Evolutionary conservation across 2,888 invertebrate genomes (phyloP).

Genomic region (Chrysolina americana): DNA sequence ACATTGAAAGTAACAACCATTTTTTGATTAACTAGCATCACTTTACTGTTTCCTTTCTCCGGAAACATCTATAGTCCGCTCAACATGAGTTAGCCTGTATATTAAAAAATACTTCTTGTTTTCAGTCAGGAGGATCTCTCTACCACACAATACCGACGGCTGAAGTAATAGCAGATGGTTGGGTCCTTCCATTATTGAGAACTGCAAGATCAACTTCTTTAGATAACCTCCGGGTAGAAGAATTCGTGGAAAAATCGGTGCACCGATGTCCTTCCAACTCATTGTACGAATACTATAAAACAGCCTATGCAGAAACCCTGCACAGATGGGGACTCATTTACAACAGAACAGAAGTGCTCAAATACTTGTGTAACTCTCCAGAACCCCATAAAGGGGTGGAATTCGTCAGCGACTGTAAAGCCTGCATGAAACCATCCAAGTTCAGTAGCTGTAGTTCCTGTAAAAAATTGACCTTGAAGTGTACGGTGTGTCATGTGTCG

Average conservation of each 20-base stretch:
- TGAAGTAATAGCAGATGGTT: constrained; percentile 84
- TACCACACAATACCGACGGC: constrained; percentile 89
- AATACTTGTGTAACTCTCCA: constrained; percentile 71
- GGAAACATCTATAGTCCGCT: no score
- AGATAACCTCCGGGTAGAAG: constrained; percentile 76
- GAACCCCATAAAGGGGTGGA: constrained; percentile 75
- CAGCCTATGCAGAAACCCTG: constrained; percentile 90
- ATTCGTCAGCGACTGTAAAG: constrained; percentile 81
- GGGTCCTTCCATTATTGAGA: constrained; percentile 78
- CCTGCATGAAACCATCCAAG: constrained; percentile 78
- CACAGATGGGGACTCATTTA: constrained; percentile 72
- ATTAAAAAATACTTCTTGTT: constrained; percentile 47
- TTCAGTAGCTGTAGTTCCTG: constrained; percentile 82
- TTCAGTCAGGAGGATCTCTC: constrained; percentile 84
- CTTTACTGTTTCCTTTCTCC: no score
- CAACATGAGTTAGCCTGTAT: no score
- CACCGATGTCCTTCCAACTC: constrained; percentile 65
- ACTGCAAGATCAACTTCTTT: constrained; percentile 86
- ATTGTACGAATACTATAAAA: constrained; percentile 87
- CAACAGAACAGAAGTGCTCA: constrained; percentile 75
- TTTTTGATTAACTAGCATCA: no score
- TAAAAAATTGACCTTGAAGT: constrained; percentile 82
- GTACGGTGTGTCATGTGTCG: constrained; percentile 88
- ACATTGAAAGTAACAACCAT: no score
- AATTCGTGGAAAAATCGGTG: constrained; percentile 57